These are phyloP conservation scores for Coleophora deauratella DNA, from an alignment of 2,888 invertebrate genomes.

Conservation along the genomic window DNA sequence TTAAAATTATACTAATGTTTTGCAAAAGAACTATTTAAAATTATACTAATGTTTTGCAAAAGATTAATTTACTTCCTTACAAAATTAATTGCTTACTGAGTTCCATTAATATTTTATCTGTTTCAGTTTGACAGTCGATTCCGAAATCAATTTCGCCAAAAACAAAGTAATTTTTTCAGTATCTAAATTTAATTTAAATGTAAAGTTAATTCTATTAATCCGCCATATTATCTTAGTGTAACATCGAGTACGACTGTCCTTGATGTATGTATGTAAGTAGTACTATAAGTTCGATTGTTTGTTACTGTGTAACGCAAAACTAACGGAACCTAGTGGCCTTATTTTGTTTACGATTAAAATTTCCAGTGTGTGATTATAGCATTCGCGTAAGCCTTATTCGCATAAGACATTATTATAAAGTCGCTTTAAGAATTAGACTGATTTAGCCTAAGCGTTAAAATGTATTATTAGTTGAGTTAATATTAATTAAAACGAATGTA, in stretches of 20 bases:
- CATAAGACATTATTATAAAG: slow-evolving; percentile 58
- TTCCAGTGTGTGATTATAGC: slow-evolving; percentile 63
- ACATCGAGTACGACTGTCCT: slow-evolving; percentile 11
- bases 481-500: slow-evolving; percentile 50
- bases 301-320: slow-evolving; percentile 29
- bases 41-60: neutral
- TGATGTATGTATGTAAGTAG: slow-evolving; percentile 15
- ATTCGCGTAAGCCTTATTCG: slow-evolving; percentile 67
- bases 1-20: slow-evolving; percentile 4
- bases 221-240: slow-evolving; percentile 46
- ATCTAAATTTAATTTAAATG: neutral
- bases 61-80: too few species aligned
- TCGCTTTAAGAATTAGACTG: slow-evolving; percentile 75
- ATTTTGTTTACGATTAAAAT: slow-evolving; percentile 42
- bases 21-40: neutral
- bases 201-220: slow-evolving; percentile 21
- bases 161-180: neutral
- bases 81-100: too few species aligned
- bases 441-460: slow-evolving; percentile 71
- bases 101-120: too few species aligned
- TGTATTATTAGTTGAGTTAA: slow-evolving; percentile 63
- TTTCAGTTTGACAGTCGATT: neutral
- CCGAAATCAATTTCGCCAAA: neutral
- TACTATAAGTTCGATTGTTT: slow-evolving; percentile 27
- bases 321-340: slow-evolving; percentile 55